A percentile compares a stretch with the other conserved stretches of the same genome.
Conservation (phyloP, 37 sponge, comb jelly and placozoan species). For the Agelas oroides region DNA sequence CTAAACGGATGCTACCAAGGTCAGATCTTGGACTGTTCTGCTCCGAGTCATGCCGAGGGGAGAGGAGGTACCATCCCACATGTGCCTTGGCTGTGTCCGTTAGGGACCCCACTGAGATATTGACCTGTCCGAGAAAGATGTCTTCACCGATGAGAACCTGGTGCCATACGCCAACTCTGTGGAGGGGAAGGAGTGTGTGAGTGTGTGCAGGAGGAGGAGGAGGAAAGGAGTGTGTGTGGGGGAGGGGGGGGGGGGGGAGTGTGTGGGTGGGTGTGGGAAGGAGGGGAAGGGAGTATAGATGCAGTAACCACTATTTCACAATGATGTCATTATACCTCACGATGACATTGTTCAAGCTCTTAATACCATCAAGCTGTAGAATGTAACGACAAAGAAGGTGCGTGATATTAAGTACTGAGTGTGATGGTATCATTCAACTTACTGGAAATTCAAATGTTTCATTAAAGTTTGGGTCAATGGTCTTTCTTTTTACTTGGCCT, state of each 20-base stretch:
- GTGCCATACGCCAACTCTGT: slow-evolving; percentile 51
- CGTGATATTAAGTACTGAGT: background rate
- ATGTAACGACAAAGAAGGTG: background rate
- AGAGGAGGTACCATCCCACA: slow-evolving; percentile 50
- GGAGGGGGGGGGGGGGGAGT: background rate
- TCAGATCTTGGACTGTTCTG: background rate
- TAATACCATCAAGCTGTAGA: background rate
- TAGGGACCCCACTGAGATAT: slow-evolving; percentile 28
- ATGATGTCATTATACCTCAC: slow-evolving; percentile 11
- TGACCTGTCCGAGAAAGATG: slow-evolving; percentile 69
- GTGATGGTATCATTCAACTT: background rate
- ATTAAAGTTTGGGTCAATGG: slow-evolving; percentile 55
- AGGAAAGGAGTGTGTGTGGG: background rate
- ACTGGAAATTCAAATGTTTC: slow-evolving; percentile 61
- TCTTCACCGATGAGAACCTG: slow-evolving; percentile 33
- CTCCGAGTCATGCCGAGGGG: slow-evolving; percentile 12
- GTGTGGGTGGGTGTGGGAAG: too few species aligned
- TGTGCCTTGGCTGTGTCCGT: background rate
- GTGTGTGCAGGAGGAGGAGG: background rate
- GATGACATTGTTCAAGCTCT: slow-evolving; percentile 1
- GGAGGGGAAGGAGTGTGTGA: background rate
- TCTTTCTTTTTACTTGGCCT: slow-evolving; percentile 31
- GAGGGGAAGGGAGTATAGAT: too few species aligned
- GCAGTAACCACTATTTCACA: too few species aligned
- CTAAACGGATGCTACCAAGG: slow-evolving; percentile 57